Evolutionary conservation across 2,797 vertebrate genomes (phyloP).

Genomic region (Lacerta viridis): DNA sequence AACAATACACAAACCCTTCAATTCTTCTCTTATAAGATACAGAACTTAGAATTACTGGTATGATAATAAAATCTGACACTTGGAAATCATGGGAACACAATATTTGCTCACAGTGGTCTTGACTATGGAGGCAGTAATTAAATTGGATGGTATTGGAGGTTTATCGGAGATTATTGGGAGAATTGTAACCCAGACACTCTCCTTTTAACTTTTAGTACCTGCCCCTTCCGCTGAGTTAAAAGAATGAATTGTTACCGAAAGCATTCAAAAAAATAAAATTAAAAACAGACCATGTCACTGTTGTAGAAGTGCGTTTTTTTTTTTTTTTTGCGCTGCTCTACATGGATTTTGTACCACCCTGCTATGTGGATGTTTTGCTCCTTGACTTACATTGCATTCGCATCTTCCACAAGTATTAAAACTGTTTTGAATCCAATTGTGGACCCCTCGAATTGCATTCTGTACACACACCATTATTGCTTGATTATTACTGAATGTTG

Average conservation of each 20-base stretch:
- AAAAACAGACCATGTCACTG: constrained; percentile 28
- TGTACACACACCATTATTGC: neutral
- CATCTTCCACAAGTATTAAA: constrained; percentile 36
- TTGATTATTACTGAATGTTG: neutral
- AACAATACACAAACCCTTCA: neutral
- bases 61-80: neutral
- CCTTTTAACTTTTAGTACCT: constrained; percentile 24
- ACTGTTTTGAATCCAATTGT: constrained; percentile 38
- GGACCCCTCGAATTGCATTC: neutral
- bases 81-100: neutral
- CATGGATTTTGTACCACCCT: constrained; percentile 1
- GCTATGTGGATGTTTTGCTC: constrained; percentile 25
- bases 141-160: neutral
- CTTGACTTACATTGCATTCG: constrained; percentile 18
- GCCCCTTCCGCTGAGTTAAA: neutral
- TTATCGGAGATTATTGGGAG: neutral
- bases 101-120: neutral
- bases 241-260: constrained; percentile 15
- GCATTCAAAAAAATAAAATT: neutral
- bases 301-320: neutral
- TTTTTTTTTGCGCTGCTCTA: constrained; percentile 8
- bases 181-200: neutral
- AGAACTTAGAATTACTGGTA: neutral
- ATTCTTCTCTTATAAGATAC: constrained; percentile 11
- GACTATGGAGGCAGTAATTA: constrained; percentile 12